Conservation (phyloP, 2,797 vertebrate genomes). For the Sparus aurata region DNA sequence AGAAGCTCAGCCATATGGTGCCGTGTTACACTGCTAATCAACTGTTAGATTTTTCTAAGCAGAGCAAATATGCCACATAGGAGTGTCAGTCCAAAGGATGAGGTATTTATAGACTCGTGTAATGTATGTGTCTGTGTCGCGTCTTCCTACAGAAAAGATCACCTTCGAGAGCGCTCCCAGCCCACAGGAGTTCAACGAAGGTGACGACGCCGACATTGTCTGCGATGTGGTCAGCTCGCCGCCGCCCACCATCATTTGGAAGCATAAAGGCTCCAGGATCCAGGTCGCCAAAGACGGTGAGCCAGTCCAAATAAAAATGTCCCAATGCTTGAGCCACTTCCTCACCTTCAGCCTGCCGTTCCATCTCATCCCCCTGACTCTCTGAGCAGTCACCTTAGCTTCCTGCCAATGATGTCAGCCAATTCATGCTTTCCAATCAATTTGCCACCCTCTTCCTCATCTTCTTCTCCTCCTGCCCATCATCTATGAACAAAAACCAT, state of each 20-base stretch:
- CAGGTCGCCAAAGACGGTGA: slow-evolving; percentile 94
- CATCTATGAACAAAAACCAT: slow-evolving; percentile 43
- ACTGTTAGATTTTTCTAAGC: slow-evolving; percentile 10
- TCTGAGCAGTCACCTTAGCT: slow-evolving; percentile 33
- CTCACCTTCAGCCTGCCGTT: slow-evolving; percentile 28
- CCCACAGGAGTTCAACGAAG: slow-evolving; percentile 96
- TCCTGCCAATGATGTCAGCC: slow-evolving; percentile 36
- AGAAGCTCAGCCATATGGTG: slow-evolving; percentile 30
- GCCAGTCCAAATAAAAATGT: slow-evolving; percentile 46
- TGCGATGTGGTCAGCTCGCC: slow-evolving; percentile 96
- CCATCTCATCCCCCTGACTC: slow-evolving; percentile 17
- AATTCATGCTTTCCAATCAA: slow-evolving; percentile 57
- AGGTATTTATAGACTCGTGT: neutral
- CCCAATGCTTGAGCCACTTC: slow-evolving; percentile 25
- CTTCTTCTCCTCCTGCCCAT: slow-evolving; percentile 36
- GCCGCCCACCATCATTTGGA: slow-evolving; percentile 94
- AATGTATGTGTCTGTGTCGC: neutral
- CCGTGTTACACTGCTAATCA: slow-evolving; percentile 14
- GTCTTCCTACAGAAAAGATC: slow-evolving; percentile 91
- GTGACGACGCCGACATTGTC: slow-evolving; percentile 92
- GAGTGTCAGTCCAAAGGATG: neutral
- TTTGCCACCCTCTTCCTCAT: slow-evolving; percentile 46
- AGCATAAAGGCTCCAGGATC: slow-evolving; percentile 90
- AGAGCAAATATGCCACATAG: neutral
- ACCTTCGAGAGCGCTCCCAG: slow-evolving; percentile 94